Conservation (phyloP, 2,113 vertebrate species). For the Tursiops truncatus region DNA sequence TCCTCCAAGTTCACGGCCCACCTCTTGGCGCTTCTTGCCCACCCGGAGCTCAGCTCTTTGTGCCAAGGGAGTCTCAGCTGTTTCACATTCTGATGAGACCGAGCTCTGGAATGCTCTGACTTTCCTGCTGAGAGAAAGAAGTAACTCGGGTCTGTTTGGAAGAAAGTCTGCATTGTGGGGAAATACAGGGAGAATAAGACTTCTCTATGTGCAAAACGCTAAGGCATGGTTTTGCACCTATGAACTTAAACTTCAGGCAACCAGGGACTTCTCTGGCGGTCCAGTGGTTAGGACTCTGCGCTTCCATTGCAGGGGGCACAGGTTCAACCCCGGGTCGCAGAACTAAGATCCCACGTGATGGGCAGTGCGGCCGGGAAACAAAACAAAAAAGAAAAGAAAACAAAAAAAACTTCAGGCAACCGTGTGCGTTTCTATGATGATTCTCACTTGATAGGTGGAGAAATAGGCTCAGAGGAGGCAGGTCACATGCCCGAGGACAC, state of each 20-base stretch:
- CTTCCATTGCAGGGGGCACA: too few relatives aligned
- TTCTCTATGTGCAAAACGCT: fast-evolving
- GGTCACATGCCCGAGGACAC: fast-evolving
- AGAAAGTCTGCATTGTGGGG: not conserved
- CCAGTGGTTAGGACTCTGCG: too few relatives aligned
- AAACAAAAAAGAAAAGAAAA: too few relatives aligned
- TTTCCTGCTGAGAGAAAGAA: not conserved
- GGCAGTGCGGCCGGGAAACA: too few relatives aligned
- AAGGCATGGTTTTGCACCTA: fast-evolving
- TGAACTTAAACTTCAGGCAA: too few relatives aligned
- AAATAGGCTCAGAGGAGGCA: not conserved
- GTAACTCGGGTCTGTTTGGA: not conserved
- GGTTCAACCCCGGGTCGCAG: too few relatives aligned
- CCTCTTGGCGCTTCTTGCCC: not conserved
- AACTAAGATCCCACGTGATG: too few relatives aligned
- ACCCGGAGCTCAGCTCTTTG: fast-evolving
- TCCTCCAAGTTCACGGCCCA: not conserved
- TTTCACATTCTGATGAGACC: not conserved
- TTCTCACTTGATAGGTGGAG: not conserved
- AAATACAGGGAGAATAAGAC: not conserved
- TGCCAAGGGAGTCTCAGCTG: not conserved
- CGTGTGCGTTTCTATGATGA: fast-evolving
- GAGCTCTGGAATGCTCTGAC: not conserved
- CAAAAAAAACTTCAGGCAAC: not conserved
- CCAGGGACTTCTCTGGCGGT: too few relatives aligned